A percentile compares a stretch with the other conserved stretches of the same genome.
Conservation (phyloP, 2,113 vertebrate genomes). For the Sula dactylatra region DNA sequence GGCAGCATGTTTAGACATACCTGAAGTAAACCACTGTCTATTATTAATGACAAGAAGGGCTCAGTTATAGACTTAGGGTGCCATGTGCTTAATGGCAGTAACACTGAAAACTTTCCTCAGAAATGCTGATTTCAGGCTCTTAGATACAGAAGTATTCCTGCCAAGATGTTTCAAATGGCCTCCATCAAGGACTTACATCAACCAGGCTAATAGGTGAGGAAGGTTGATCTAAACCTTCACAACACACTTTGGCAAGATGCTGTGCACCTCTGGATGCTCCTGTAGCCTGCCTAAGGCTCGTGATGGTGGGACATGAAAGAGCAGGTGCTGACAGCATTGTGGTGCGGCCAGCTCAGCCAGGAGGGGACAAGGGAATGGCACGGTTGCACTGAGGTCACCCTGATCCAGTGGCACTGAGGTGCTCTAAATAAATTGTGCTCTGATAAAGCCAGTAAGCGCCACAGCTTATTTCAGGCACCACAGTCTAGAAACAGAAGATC, state of each 20-base stretch:
- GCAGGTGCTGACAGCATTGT: too few species aligned
- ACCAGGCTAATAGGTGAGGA: not conserved
- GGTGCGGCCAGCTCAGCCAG: not conserved
- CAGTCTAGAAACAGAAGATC: not conserved
- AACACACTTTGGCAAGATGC: rapidly evolving
- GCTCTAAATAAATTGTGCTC: not conserved
- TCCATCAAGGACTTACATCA: not conserved
- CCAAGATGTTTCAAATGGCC: not conserved
- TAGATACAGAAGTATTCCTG: not conserved
- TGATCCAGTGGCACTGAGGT: rapidly evolving
- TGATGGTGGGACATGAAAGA: not conserved
- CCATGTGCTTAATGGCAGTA: not conserved
- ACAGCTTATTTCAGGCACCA: not conserved
- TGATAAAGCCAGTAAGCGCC: not conserved
- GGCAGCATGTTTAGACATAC: not conserved
- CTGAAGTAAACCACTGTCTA: not conserved
- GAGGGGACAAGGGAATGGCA: not conserved
- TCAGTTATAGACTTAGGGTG: not conserved
- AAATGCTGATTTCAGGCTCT: not conserved
- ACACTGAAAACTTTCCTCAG: not conserved
- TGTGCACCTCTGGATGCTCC: not conserved
- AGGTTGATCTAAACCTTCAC: not conserved
- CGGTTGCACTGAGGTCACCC: not conserved
- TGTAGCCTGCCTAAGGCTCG: not conserved
- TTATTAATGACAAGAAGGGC: not conserved